Evolutionary conservation across 2,888 invertebrate genomes (phyloP).

Genomic region (Leptopterna dolabrata): DNA sequence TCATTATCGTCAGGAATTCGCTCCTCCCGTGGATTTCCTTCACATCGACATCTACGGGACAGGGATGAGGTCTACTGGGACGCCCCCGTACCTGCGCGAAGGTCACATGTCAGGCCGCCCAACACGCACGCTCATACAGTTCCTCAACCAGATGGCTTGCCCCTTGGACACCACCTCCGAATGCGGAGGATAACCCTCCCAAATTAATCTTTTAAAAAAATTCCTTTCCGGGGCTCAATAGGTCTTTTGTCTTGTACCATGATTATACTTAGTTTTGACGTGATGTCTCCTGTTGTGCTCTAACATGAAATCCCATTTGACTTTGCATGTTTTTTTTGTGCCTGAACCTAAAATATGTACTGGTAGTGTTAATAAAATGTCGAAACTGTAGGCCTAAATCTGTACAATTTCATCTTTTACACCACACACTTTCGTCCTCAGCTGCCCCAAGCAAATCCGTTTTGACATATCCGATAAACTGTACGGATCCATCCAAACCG

Average conservation of each 20-base stretch:
- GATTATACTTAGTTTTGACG: conserved; percentile 11
- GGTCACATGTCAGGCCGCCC: conserved; percentile 77
- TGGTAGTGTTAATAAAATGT: too few relatives aligned
- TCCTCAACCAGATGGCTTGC: conserved; percentile 66
- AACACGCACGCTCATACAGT: conserved; percentile 74
- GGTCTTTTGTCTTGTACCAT: background rate
- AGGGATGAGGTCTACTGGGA: conserved; percentile 72
- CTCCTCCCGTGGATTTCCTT: conserved; percentile 74
- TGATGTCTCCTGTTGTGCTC: conserved; percentile 1
- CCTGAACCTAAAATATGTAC: background rate
- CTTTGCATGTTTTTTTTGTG: background rate
- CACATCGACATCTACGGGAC: conserved; percentile 83
- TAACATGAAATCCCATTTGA: background rate
- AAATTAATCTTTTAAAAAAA: background rate
- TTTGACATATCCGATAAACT: too few relatives aligned
- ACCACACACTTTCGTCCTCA: too few relatives aligned
- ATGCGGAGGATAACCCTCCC: conserved; percentile 32
- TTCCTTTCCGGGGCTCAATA: background rate
- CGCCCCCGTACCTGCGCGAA: conserved; percentile 72
- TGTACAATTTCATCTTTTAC: too few relatives aligned
- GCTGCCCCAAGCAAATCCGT: too few relatives aligned
- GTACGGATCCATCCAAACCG: too few relatives aligned
- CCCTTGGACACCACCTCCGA: conserved; percentile 53
- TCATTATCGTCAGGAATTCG: conserved; percentile 72
- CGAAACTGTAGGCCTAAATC: too few relatives aligned